phyloP scores from a whole-genome alignment of 2,888 invertebrate genomes.

The Smittia sp. region DNA sequence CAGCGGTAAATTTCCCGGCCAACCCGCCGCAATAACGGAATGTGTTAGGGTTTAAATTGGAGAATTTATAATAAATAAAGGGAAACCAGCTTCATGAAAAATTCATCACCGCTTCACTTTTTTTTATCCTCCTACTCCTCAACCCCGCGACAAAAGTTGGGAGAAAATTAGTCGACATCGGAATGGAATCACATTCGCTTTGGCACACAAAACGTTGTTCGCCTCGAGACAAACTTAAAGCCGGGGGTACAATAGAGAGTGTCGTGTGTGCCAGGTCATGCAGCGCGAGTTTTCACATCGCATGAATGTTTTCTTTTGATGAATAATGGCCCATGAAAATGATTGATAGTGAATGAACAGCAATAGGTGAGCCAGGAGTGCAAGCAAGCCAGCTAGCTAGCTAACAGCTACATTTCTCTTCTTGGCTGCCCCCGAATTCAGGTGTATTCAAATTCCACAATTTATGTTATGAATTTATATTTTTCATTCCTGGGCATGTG shows the following conservation, averaged over 20 bases:
- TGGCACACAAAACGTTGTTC: background rate
- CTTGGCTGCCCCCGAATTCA: background rate
- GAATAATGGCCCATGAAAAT: constrained; percentile 36
- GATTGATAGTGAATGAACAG: constrained; percentile 17
- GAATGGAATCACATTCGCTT: background rate
- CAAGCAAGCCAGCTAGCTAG: background rate
- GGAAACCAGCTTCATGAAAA: constrained; percentile 25
- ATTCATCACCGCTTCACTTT: constrained; percentile 12
- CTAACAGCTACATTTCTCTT: background rate
- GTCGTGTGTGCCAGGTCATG: background rate
- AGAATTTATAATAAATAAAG: constrained; percentile 11
- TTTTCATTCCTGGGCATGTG: background rate
- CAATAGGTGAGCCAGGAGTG: background rate
- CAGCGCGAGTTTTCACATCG: background rate
- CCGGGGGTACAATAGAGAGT: background rate
- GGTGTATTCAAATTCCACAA: background rate
- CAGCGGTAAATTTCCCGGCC: background rate
- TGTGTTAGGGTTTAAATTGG: constrained; percentile 16
- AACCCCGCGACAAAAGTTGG: background rate
- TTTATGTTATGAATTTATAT: constrained; percentile 27
- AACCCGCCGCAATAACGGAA: background rate
- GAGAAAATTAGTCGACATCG: background rate
- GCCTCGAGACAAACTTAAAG: background rate
- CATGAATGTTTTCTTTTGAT: constrained; percentile 14
- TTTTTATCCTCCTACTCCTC: background rate